Conservation (phyloP, 1,140 invertebrate genomes). For the Atta colombica region DNA sequence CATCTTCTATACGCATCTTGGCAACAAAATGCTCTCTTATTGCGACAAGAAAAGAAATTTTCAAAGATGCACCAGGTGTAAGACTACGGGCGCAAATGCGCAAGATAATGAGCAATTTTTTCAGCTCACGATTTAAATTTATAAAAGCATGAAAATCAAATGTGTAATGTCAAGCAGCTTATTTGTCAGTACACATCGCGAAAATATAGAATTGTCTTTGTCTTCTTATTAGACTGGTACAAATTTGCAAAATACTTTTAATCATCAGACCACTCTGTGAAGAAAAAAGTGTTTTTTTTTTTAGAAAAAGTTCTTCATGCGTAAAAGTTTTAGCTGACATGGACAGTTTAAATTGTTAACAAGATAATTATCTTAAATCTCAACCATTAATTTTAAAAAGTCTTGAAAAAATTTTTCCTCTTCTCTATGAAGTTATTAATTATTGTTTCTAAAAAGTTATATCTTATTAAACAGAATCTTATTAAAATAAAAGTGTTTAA, state of each 20-base stretch:
- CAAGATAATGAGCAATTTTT: slow-evolving; percentile 76
- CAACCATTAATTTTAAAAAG: background rate
- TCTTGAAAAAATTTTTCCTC: background rate
- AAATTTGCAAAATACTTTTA: slow-evolving; percentile 34
- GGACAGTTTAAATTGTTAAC: background rate
- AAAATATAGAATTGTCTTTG: slow-evolving; percentile 33
- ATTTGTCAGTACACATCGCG: slow-evolving; percentile 9
- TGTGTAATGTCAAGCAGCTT: slow-evolving; percentile 17
- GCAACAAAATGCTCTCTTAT: slow-evolving; percentile 1
- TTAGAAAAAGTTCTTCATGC: background rate
- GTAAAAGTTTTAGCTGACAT: background rate
- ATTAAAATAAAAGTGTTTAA: background rate
- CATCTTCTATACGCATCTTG: background rate
- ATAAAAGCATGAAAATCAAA: slow-evolving; percentile 29
- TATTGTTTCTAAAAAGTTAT: background rate
- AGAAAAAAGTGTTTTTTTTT: slow-evolving; percentile 5
- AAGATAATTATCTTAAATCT: slow-evolving; percentile 18
- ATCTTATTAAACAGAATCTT: background rate
- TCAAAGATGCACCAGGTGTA: background rate
- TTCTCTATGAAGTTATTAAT: slow-evolving; percentile 1
- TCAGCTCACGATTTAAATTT: slow-evolving; percentile 20
- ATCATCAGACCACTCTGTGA: background rate
- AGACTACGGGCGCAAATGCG: slow-evolving; percentile 64
- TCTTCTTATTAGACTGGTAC: slow-evolving; percentile 1
- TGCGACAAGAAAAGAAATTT: slow-evolving; percentile 30